Conservation (phyloP, 1,140 invertebrate species). For the Papilio machaon region DNA sequence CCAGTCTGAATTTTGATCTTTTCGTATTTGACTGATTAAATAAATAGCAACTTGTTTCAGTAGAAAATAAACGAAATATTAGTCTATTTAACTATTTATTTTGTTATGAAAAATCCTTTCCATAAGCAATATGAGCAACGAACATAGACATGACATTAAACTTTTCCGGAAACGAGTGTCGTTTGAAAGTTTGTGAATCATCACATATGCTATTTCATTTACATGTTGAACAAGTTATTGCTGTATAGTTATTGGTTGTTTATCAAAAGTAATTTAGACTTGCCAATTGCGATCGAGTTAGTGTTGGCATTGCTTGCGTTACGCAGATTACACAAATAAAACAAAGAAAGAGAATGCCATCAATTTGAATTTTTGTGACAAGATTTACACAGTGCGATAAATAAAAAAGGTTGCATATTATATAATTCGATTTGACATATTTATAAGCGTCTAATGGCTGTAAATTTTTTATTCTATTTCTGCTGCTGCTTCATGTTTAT, state of each 20-base stretch:
- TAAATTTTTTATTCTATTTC: background rate
- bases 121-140: constrained; percentile 49
- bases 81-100: background rate
- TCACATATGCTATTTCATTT: constrained; percentile 66
- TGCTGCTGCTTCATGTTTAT: background rate
- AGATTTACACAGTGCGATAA: background rate
- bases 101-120: constrained; percentile 21
- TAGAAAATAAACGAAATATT: background rate
- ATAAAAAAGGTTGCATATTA: background rate
- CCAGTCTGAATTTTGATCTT: background rate
- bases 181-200: constrained; percentile 77
- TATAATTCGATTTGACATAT: background rate
- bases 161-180: constrained; percentile 80
- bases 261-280: constrained; percentile 17
- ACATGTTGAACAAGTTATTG: constrained; percentile 46
- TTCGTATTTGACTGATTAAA: background rate
- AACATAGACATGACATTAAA: constrained; percentile 57
- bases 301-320: constrained; percentile 26
- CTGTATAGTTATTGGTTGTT: constrained; percentile 53
- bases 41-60: background rate
- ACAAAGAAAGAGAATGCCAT: constrained; percentile 31
- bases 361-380: constrained; percentile 35
- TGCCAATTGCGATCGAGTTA: constrained; percentile 50
- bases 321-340: constrained; percentile 18
- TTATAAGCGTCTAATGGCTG: background rate